Evolutionary conservation across 2,113 vertebrate species (phyloP).

Genomic region (Ranitomeya imitator): DNA sequence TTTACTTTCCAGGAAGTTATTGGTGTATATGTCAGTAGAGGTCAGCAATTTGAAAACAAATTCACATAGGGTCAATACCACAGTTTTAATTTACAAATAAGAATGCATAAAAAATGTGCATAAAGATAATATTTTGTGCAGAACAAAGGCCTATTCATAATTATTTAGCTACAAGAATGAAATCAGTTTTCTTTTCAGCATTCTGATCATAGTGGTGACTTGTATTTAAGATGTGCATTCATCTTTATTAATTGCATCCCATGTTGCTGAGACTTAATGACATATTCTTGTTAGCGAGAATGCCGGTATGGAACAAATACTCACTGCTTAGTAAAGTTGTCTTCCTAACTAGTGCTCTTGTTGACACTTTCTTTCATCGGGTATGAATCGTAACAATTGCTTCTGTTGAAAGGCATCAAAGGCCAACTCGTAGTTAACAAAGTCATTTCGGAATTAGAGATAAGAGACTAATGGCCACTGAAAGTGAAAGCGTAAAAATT

Average conservation of each 20-base stretch:
- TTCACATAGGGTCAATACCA: conserved; percentile 16
- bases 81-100: background rate
- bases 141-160: background rate
- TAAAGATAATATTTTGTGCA: background rate
- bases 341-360: conserved; percentile 55
- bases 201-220: conserved; percentile 7
- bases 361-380: conserved; percentile 69
- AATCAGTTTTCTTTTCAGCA: background rate
- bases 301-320: conserved; percentile 37
- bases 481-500: conserved; percentile 58
- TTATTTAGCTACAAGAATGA: background rate
- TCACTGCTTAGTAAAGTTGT: conserved; percentile 20
- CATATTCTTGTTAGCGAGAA: conserved; percentile 32
- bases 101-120: background rate
- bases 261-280: conserved; percentile 37
- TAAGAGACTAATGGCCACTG: conserved; percentile 60
- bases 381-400: conserved; percentile 65
- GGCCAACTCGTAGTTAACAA: conserved; percentile 67
- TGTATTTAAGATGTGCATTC: background rate
- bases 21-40: conserved; percentile 63
- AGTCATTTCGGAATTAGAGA: conserved; percentile 64
- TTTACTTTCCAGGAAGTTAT: conserved; percentile 62
- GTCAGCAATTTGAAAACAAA: conserved; percentile 58
- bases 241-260: conserved; percentile 44
- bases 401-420: conserved; percentile 77